phyloP scores from a whole-genome alignment of 2,113 vertebrate genomes.

The Notechis scutatus region DNA sequence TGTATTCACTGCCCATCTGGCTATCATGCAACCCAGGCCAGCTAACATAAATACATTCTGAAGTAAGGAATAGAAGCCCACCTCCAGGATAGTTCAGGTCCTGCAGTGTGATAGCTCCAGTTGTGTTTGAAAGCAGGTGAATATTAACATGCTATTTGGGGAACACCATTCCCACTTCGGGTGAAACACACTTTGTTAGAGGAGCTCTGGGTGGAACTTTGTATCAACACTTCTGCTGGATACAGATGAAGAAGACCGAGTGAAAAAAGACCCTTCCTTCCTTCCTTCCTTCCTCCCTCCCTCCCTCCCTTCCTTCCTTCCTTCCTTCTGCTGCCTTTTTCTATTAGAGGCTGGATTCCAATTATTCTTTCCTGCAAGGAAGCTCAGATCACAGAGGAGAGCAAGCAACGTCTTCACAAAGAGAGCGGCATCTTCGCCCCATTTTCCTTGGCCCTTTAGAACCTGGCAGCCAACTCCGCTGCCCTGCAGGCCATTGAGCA shows the following conservation, averaged over 20 bases:
- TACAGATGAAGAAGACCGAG: conserved; percentile 31
- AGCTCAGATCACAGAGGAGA: conserved; percentile 23
- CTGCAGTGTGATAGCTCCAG: not conserved
- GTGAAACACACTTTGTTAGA: not conserved
- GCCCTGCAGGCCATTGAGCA: conserved; percentile 37
- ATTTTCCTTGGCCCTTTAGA: conserved; percentile 28
- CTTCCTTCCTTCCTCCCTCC: not conserved
- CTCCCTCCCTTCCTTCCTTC: not conserved
- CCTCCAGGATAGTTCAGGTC: not conserved
- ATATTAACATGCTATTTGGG: not conserved
- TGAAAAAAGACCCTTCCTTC: not conserved
- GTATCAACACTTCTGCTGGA: conserved; percentile 49
- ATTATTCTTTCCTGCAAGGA: conserved; percentile 40
- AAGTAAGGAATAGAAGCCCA: not conserved
- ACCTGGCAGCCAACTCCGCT: conserved; percentile 31
- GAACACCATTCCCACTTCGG: not conserved
- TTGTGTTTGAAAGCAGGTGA: not conserved
- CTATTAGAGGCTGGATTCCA: conserved; percentile 37
- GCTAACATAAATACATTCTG: not conserved
- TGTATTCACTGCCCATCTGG: not conserved
- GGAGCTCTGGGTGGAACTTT: conserved; percentile 36
- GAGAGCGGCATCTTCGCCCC: not conserved
- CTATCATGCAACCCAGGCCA: not conserved
- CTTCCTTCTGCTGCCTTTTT: not conserved
- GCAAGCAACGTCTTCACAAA: not conserved